phyloP scores from a whole-genome alignment of 2,888 invertebrate genomes.

The Hypomecis punctinalis region DNA sequence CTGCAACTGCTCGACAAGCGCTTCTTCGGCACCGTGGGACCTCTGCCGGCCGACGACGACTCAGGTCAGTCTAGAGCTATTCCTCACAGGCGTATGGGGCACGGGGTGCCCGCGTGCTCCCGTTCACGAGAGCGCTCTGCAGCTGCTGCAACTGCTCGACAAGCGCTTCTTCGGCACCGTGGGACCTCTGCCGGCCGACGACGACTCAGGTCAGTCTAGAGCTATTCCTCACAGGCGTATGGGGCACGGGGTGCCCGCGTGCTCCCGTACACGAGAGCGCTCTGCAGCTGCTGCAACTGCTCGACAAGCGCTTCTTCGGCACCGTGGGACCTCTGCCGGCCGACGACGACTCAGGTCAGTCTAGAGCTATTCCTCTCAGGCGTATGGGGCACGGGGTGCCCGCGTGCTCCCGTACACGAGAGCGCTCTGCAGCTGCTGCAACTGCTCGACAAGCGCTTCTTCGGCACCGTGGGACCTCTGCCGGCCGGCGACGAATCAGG shows the following conservation, averaged over 20 bases:
- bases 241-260: too few relatives aligned
- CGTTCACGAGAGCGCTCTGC: too few relatives aligned
- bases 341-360: constrained; percentile 87
- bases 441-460: constrained; percentile 96
- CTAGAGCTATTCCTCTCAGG: neutral
- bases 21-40: constrained; percentile 94
- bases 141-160: constrained; percentile 87
- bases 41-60: constrained; percentile 88
- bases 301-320: constrained; percentile 98
- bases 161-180: constrained; percentile 95
- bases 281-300: constrained; percentile 62
- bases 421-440: too few relatives aligned
- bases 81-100: neutral
- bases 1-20: constrained; percentile 97
- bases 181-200: too few relatives aligned
- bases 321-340: constrained; percentile 52
- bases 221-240: neutral
- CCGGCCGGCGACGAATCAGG: too few relatives aligned
- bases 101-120: constrained; percentile 41
- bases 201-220: constrained; percentile 88
- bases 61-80: constrained; percentile 84
- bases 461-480: constrained; percentile 85
- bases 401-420: constrained; percentile 41
- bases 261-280: constrained; percentile 41
- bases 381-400: too few relatives aligned